Base-by-base conservation (phyloP, 2,797 vertebrate genomes). In the Coregonus sp. region DNA sequence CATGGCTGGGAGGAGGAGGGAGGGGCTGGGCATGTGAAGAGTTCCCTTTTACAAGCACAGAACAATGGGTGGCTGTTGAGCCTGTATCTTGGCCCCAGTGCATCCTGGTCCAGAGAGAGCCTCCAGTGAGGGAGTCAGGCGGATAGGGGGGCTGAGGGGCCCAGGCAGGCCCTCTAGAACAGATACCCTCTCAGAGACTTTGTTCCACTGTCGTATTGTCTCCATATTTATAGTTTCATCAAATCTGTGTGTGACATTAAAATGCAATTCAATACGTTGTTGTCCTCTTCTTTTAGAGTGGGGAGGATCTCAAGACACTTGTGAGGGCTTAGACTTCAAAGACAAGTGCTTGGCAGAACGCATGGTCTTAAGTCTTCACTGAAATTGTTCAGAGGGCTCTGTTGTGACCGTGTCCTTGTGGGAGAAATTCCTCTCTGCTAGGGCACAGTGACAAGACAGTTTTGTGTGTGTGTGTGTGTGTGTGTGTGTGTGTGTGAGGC, bases 21-120 rank as follows among this genome's bases (percentile, higher is more conserved):
- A 6, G 52, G 75, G 82, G 78, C 81, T 16, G 12, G 86, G 72
- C 76, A 82, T 79, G 69, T 7, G 52, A 76, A 88, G 80, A 86
- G 83, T 75, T 84, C 85, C 82, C 82, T 88, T 84, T 75, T 86
- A 78, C 75, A 78, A 81, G 77, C 78, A 74, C 79, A 52, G 74
- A 90, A 92, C 87, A 92, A 92, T 88, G 65, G 82, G 66, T 25
- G 75, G 51, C 84, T 86, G 82, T 88, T 82, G 81, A 80, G 81
- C 70, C 76, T 75, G 16, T 40, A 76, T 86, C 75, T 80, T 75
- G 68, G 85, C 80, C 77, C 78, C 31, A 75, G 20, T 77, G 78
- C 74, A 74, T 76, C 66, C 20, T 51, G 50, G 78, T 75, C 84
- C 73, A 63, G 20, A 33, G 77, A 76, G 82, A 81, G 63, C 20